phyloP scores from a whole-genome alignment of 2,113 vertebrate species.

The Brachyhypopomus gauderio region DNA sequence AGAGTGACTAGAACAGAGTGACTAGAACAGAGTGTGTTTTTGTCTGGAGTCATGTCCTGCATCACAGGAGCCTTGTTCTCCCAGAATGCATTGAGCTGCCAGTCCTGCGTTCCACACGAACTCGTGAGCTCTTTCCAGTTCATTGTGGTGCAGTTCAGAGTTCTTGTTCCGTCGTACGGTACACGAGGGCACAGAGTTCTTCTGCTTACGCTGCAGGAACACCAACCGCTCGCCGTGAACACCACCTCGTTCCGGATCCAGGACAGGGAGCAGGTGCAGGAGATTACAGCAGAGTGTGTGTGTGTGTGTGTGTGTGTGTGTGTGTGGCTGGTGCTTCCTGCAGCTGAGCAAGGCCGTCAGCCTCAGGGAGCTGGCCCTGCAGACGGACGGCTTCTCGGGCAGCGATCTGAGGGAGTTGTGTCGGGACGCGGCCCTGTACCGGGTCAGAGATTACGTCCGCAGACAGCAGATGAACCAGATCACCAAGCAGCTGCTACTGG shows the following conservation, averaged over 20 bases:
- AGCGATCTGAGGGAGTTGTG: slow-evolving; percentile 80
- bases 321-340: slow-evolving; percentile 1
- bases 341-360: slow-evolving; percentile 78
- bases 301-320: neutral
- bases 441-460: slow-evolving; percentile 76
- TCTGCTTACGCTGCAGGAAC: neutral
- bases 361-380: slow-evolving; percentile 76
- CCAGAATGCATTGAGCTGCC: too few species aligned
- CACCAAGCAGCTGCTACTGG: slow-evolving; percentile 69
- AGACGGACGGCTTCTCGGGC: slow-evolving; percentile 74
- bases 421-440: slow-evolving; percentile 77
- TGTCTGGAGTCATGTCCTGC: too few species aligned
- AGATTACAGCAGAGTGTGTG: neutral
- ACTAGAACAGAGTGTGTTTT: too few species aligned
- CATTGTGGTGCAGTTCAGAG: too few species aligned
- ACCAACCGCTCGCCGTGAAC: too few species aligned
- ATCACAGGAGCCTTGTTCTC: too few species aligned
- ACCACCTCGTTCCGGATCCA: too few species aligned
- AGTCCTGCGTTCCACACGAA: too few species aligned
- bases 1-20: too few species aligned
- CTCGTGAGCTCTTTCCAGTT: too few species aligned
- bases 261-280: too few species aligned
- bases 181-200: neutral
- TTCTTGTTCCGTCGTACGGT: too few species aligned
- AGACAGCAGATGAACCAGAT: slow-evolving; percentile 81